Percentiles rank a stretch among this genome's conserved stretches.
phyloP scores from a whole-genome alignment of 2,888 invertebrate species.

The Hemicrepidius hirtus region DNA sequence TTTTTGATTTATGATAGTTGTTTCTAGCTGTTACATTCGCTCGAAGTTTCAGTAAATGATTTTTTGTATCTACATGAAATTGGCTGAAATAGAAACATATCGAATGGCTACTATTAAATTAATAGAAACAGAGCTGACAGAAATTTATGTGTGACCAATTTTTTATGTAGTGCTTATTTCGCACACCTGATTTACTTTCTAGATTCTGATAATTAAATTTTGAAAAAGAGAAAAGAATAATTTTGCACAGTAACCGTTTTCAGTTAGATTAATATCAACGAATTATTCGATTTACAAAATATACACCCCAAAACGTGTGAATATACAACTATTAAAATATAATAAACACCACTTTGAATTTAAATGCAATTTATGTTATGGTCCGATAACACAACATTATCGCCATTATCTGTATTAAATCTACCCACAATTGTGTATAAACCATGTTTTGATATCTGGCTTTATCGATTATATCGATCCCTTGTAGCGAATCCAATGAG shows the following conservation, averaged over 20 bases:
- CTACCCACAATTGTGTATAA: conserved; percentile 68
- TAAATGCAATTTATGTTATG: conserved; percentile 48
- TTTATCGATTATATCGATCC: conserved; percentile 69
- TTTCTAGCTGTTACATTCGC: too few relatives aligned
- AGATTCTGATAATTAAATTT: too few relatives aligned
- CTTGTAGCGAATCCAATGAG: conserved; percentile 68
- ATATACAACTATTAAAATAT: conserved; percentile 42
- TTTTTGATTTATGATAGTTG: too few relatives aligned
- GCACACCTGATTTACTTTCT: too few relatives aligned
- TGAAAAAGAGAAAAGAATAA: not conserved
- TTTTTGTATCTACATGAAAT: too few relatives aligned
- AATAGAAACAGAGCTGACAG: too few relatives aligned
- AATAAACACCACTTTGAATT: conserved; percentile 48
- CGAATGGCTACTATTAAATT: too few relatives aligned
- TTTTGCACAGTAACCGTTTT: not conserved
- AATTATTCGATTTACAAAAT: conserved; percentile 7
- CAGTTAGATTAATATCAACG: not conserved
- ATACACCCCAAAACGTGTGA: conserved; percentile 5
- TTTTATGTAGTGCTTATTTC: too few relatives aligned
- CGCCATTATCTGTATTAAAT: conserved; percentile 66
- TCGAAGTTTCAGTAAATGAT: too few relatives aligned
- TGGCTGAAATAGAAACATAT: too few relatives aligned
- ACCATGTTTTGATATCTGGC: conserved; percentile 69
- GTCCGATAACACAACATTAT: conserved; percentile 56
- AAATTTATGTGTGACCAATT: too few relatives aligned